Conservation (phyloP, 2,113 vertebrate species). For the Hemicordylus capensis region DNA sequence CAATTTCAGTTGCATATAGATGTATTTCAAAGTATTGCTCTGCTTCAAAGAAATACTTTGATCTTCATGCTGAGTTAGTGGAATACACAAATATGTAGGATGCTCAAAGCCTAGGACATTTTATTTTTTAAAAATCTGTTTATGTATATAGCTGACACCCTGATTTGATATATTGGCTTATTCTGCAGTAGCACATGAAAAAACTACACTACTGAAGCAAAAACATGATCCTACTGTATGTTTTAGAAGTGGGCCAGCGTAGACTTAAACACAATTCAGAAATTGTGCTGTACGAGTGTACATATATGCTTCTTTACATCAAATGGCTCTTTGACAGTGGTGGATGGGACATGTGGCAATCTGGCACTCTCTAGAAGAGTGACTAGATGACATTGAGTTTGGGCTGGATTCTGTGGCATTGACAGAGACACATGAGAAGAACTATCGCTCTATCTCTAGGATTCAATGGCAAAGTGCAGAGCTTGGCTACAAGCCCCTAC, state of each 20-base stretch:
- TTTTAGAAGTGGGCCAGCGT: background rate
- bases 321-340: no score
- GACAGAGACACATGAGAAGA: no score
- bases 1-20: background rate
- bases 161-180: background rate
- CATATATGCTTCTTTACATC: no score
- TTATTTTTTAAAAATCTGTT: background rate
- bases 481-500: no score
- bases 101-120: background rate
- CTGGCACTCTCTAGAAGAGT: no score
- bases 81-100: background rate
- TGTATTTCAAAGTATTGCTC: background rate
- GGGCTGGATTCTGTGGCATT: no score
- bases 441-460: no score
- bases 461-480: no score
- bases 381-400: no score
- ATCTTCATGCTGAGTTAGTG: background rate
- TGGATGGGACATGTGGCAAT: no score
- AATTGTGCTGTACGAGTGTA: no score
- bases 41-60: slow-evolving; percentile 5
- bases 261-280: no score
- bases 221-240: background rate
- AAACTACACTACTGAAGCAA: background rate
- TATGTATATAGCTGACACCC: background rate
- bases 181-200: background rate